phyloP scores from a whole-genome alignment of 2,797 vertebrate genomes.

The Leptodactylus fallax region DNA sequence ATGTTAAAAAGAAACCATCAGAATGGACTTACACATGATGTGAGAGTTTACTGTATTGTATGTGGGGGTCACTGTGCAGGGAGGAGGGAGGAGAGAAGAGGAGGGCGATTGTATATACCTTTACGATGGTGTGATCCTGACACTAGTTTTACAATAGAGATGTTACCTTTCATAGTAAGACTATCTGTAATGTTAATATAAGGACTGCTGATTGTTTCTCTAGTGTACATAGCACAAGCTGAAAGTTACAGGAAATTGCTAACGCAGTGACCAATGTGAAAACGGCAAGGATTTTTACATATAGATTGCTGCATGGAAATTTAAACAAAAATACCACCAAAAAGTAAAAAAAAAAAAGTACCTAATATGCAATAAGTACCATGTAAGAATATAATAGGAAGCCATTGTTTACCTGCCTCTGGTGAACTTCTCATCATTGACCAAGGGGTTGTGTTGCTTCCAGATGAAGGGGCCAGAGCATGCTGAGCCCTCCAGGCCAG shows the following conservation, averaged over 20 bases:
- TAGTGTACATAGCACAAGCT: too few relatives aligned
- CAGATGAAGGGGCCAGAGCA: constrained; percentile 48
- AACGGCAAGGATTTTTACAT: too few relatives aligned
- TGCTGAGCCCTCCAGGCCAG: constrained; percentile 59
- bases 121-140: too few relatives aligned
- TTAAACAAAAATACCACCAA: neutral
- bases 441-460: constrained; percentile 53
- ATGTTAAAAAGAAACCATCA: too few relatives aligned
- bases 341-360: neutral
- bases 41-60: too few relatives aligned
- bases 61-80: too few relatives aligned
- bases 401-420: constrained; percentile 54
- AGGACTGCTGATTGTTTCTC: neutral
- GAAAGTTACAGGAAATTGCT: too few relatives aligned
- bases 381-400: neutral
- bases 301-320: neutral
- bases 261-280: too few relatives aligned
- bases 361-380: neutral
- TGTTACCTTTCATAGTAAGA: neutral
- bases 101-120: too few relatives aligned
- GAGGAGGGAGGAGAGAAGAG: neutral
- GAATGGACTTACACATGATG: too few relatives aligned
- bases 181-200: neutral
- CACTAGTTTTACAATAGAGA: too few relatives aligned
- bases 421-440: constrained; percentile 47